Percentiles rank a stretch among this genome's conserved stretches.
phyloP scores from a whole-genome alignment of 2,888 invertebrate species.

The Eupithecia tripunctaria region DNA sequence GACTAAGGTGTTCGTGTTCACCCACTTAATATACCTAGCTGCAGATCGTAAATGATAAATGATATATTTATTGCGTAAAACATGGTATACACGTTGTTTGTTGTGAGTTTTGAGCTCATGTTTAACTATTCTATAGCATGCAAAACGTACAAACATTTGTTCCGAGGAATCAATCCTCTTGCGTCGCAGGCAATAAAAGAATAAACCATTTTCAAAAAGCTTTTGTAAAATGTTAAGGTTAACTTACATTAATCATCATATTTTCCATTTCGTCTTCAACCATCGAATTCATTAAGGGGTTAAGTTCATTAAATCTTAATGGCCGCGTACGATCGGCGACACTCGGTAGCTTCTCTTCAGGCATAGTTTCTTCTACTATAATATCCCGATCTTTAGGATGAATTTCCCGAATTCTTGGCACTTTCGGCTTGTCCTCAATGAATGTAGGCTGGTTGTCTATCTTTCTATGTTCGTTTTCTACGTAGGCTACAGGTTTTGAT shows the following conservation, averaged over 20 bases:
- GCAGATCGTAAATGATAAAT: too few species aligned
- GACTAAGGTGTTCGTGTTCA: too few species aligned
- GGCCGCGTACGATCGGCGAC: background rate
- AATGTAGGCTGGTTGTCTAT: background rate
- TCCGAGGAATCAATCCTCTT: too few species aligned
- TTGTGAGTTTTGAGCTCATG: too few species aligned
- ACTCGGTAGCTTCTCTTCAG: background rate
- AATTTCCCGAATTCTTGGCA: background rate
- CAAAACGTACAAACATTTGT: too few species aligned
- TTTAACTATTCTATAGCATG: too few species aligned
- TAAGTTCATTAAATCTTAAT: constrained; percentile 52
- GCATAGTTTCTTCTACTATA: background rate
- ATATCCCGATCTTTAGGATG: background rate
- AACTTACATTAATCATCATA: constrained; percentile 62
- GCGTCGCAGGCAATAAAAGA: too few species aligned
- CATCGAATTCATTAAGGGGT: constrained; percentile 51
- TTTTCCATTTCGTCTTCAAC: constrained; percentile 61
- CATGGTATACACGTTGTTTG: too few species aligned
- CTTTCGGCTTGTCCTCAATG: background rate
- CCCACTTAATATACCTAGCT: too few species aligned
- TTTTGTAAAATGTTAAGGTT: too few species aligned
- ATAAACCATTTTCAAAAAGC: too few species aligned
- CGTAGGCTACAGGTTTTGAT: background rate
- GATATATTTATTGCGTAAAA: too few species aligned
- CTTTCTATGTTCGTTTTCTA: background rate